phyloP scores from a whole-genome alignment of 2,888 invertebrate genomes.

The Ochropleura leucogaster region DNA sequence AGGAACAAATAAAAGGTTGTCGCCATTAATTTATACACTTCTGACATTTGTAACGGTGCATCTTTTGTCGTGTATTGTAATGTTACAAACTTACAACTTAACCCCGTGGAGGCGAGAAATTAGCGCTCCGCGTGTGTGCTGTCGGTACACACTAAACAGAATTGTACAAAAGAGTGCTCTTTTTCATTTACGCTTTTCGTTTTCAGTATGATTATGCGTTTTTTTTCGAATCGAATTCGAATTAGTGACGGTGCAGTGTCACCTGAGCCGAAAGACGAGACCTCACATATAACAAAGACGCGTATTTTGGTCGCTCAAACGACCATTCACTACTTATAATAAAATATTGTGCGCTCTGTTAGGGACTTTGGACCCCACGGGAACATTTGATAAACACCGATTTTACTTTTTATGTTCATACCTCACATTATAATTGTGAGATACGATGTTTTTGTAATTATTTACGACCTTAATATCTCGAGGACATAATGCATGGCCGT shows the following conservation, averaged over 20 bases:
- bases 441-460: conserved; percentile 81
- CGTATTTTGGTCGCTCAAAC: conserved; percentile 84
- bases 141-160: conserved; percentile 70
- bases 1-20: conserved; percentile 86
- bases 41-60: conserved; percentile 88
- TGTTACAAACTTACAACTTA: conserved; percentile 69
- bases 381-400: conserved; percentile 75
- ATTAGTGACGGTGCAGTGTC: conserved; percentile 88
- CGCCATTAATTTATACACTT: conserved; percentile 88
- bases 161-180: conserved; percentile 74
- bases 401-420: conserved; percentile 79
- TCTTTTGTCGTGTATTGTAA: conserved; percentile 79
- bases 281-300: conserved; percentile 84
- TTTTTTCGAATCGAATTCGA: conserved; percentile 75
- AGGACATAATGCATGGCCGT: conserved; percentile 68
- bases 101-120: conserved; percentile 83
- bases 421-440: conserved; percentile 81
- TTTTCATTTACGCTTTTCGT: conserved; percentile 79
- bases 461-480: conserved; percentile 78
- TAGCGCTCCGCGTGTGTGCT: conserved; percentile 83
- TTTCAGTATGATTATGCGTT: conserved; percentile 74
- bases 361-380: conserved; percentile 85
- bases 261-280: conserved; percentile 86
- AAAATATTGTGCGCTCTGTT: conserved; percentile 80
- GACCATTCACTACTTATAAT: conserved; percentile 84